Base-by-base conservation (phyloP, 2,797 vertebrate genomes). In the Discoglossus pictus region DNA sequence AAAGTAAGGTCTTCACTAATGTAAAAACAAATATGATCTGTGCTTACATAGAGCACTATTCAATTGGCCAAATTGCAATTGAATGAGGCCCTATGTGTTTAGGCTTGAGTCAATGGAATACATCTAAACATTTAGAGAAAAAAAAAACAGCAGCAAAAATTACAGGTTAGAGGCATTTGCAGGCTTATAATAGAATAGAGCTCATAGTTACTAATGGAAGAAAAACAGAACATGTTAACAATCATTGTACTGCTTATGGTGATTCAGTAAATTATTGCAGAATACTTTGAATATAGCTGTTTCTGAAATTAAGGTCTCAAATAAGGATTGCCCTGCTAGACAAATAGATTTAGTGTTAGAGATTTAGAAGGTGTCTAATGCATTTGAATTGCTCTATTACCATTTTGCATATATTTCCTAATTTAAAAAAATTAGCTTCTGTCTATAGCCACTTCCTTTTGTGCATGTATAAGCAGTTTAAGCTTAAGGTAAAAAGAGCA, bases 371-470 rank as follows among this genome's bases (percentile, higher is more conserved):
- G 79, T 82, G 82, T 83, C 84, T 40, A 38, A 79, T 82, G 81
- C 86, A 87, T 87, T 86, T 82, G 74, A 80, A 81, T 86, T 84
- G 79, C 79, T 85, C 86, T 84, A 82, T 85, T 85, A 80, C 77
- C 83, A 81, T 81, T 90, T 88, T 88, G 79, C 63, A 79, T 76
- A 78, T 82, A 73, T 76, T 40, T 44, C 82, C 72, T 86, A 90
- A 88, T 88, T n/a, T 88, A 87, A 88, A 86, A 86, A 84, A 74
- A 85, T 83, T 83, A 78, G 76, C 74, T 83, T 73, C 65, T 79
- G 78, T 75, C 78, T 74, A 76, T 83, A 42, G 13, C 73, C 78
- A 79, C 68, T 74, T 83, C 70, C 75, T 72, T 69, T 40, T 68
- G 75, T 79, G 78, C 77, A 75, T 78, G 75, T 60, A 75, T 68